Evolutionary conservation across 2,797 vertebrate species (phyloP), one percentile per base, ranked within the genome.

Genomic region (Euthynnus affinis): DNA sequence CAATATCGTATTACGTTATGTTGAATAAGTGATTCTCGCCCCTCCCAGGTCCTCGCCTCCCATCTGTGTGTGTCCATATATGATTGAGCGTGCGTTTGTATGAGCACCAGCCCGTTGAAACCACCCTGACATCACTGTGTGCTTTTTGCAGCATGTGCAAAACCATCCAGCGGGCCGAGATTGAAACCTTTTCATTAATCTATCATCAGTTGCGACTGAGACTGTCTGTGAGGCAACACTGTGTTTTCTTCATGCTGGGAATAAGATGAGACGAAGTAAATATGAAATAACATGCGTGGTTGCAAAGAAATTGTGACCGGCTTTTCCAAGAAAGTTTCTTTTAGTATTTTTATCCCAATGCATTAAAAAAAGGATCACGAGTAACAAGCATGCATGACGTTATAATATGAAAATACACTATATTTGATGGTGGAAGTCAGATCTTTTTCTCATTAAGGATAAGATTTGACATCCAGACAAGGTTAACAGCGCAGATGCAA

Each of bases 121-220:
- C 83, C 86, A 44, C 73, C 77, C 81, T 93, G 90, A 94, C 90
- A 90, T 95, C 89, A 92, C 85, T 9, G 60, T 56, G 67, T 51
- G 71, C 58, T 34, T 81, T 42, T 75, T 71, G 91, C 92, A 89
- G 86, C 82, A 66, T 91, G 87, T 78, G 93, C 91, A 90, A 77
- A 94, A 91, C 61, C 78, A 61, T 82, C 86, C 72, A 74, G 78
- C 52, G 25, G 81, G 61, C 88, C 53, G 52, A 82, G 86, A 87
- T 87, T 83, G 90, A 93, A 87, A 82, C 89, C 80, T 90, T 88
- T 84, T 94, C 91, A 93, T 94, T 93, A 94, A 93, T 95, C 92
- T 91, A 88, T 95, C 93, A 93, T 94, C 92, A 75, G 76, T 78
- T 71, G 76, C 57, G 80, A 89, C 89, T 84, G 88, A 84, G 55